Evolutionary conservation across 2,113 vertebrate genomes (phyloP), one percentile per base, ranked within the genome.

Genomic region (Cryptotis parvus): DNA sequence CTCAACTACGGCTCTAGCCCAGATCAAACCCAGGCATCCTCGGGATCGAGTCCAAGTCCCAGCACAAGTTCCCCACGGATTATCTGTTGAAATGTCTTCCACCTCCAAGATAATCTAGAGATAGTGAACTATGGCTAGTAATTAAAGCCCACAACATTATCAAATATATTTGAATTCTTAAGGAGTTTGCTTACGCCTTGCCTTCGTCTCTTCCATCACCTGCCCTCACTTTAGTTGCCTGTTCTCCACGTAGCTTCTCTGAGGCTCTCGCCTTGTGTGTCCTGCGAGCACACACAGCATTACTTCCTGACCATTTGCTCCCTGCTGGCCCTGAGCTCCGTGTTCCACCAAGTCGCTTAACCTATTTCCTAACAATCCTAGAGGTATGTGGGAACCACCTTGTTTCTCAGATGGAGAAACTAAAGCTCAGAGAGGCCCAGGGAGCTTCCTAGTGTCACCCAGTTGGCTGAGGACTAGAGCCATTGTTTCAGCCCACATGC

Each of bases 111-210:
- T 24, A 87, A 84, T 24, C 35, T 31, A 86, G 72, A 87, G n/a
- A 52, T 6, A 74, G 58, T 29, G 87, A 29, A 55, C 14, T 84
- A 27, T 27, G n/a, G 26, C 87, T 24, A 33, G 39, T 18, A 45
- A 58, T 74, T n/a, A 65, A 89, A 94, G 22, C 4, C 20, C 55
- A 58, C 74, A 55, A 92, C 4, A 49, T 1, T 43, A 52, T 58
- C 35, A 68, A 73, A 72, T 6, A 80, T 37, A 35, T 22, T 9
- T 39, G 29, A 6, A 58, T 52, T 70, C 72, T 84, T 14, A 61
- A 12, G 27, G 45, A 43, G 84, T 72, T 91, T 61, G 63, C 43
- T 87, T 78, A 78, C 45, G 89, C 55, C 66, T 70, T 72, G 65
- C 90, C 29, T 81, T 77, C 39, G 10, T 78, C 52, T 83, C 66